Conservation (phyloP, 2,888 invertebrate species). For the Folsomia manolachei region DNA sequence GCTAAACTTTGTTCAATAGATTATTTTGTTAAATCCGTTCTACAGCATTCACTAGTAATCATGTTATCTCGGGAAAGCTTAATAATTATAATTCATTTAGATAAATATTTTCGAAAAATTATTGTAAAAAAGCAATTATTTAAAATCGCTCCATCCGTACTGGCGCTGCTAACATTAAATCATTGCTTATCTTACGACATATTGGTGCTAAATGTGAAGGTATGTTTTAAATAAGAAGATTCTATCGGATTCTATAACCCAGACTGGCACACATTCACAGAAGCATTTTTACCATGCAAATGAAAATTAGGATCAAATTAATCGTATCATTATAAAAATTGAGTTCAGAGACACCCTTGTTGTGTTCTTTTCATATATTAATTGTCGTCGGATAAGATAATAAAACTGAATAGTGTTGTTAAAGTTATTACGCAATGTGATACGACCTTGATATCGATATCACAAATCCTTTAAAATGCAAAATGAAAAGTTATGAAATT, state of each 20-base stretch:
- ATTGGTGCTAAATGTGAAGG: background rate
- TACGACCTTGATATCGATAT: no score
- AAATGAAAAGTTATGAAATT: no score
- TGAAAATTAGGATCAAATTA: background rate
- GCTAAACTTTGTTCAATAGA: background rate
- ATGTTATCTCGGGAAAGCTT: no score
- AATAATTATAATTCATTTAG: background rate
- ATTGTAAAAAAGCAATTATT: no score
- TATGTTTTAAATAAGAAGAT: background rate
- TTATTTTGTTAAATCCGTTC: background rate
- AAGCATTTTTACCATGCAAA: background rate
- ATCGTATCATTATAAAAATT: no score
- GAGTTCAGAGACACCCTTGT: background rate
- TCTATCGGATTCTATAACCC: background rate
- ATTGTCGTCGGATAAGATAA: background rate
- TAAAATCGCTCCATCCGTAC: no score
- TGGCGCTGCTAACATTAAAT: no score
- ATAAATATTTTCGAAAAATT: no score
- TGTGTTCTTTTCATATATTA: conserved; percentile 1
- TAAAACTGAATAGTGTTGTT: background rate
- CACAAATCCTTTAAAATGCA: no score
- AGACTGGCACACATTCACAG: no score
- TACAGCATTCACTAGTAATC: background rate
- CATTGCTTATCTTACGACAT: background rate
- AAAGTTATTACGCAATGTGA: background rate